Evolutionary conservation across 2,113 vertebrate genomes (phyloP), one percentile per base, ranked within the genome.

Genomic region (Festucalex cinctus): DNA sequence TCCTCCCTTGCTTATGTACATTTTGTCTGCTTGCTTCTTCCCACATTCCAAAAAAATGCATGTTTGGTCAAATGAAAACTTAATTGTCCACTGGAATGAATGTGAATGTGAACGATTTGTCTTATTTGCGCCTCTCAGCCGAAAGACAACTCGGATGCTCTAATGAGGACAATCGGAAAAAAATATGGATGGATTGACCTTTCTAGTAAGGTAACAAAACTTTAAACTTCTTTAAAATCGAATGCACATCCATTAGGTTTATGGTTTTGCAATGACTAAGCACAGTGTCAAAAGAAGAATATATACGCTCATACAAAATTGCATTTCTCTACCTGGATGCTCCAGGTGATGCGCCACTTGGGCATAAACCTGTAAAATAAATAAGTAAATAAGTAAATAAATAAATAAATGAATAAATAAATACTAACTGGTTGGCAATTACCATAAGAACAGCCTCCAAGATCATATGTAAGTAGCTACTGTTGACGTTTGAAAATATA

Each of bases 261-360:
- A 6, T 17, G 57, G 32, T 9, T 60, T 39, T 60, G 41, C 12
- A 9, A 68, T 66, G 19, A 24, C 13, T 13, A 28, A 51, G 54
- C 57, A 53, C 1, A 16, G 7, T 5, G 57, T 39, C 6, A 66
- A 49, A 6, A 9, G 32, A 19, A 53, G 69, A 48, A 46, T 32
- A 0, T 59, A 51, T 57, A 8, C 10, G 10, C 1, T 5, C 56
- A 64, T 54, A 24, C 6, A 72, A 63, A 73, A 72, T 63, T 0
- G 6, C 0, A 19, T 62, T 20, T 46, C 1, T 81, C 91, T 93
- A 98, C 96, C 96, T 94, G 95, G 94, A 76, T 98, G 94, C 69
- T 92, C 89, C 17, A 70, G 86, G 8, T 86, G 68, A 74, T 88
- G 73, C 36, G 86, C 77, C 28, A 72, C 77, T 81, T 92, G 88